These are phyloP conservation scores for Uropsilus gracilis DNA, from an alignment of 2,113 vertebrate species.

Conservation along the genomic window DNA sequence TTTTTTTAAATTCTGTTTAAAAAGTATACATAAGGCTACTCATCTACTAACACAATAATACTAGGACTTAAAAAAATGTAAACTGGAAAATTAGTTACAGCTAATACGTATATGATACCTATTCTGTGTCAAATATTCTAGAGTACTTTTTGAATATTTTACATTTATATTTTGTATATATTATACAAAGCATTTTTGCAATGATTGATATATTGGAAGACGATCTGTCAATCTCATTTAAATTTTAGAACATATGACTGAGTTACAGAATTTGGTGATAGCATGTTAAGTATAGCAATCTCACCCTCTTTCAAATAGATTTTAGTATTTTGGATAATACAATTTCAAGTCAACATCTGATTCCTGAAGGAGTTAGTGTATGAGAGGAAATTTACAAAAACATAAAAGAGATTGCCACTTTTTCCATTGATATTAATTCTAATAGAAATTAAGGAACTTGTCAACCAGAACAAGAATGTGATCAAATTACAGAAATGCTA, in stretches of 20 bases:
- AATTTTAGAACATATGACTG: not conserved
- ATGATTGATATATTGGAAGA: not conserved
- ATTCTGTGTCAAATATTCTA: not conserved
- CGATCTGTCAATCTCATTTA: not conserved
- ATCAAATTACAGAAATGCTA: conserved; percentile 41
- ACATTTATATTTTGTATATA: not conserved
- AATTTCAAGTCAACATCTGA: not conserved
- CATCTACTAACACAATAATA: conserved; percentile 29
- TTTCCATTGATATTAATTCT: not conserved
- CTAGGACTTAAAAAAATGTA: conserved; percentile 14
- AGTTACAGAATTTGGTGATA: conserved; percentile 9
- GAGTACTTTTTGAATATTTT: not conserved
- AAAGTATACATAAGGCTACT: not conserved
- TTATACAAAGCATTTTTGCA: not conserved
- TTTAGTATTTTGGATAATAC: not conserved
- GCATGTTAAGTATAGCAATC: not conserved
- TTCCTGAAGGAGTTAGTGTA: not conserved
- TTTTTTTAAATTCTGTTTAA: not conserved
- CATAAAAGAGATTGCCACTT: not conserved
- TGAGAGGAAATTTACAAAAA: not conserved
- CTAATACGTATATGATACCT: not conserved
- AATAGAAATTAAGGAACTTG: not conserved
- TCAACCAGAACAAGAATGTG: not conserved
- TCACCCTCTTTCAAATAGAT: not conserved
- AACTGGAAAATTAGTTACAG: not conserved